A percentile compares a stretch with the other conserved stretches of the same genome.
These are phyloP conservation scores for Synergus itoensis DNA, from an alignment of 2,888 invertebrate genomes.

Conservation along the genomic window DNA sequence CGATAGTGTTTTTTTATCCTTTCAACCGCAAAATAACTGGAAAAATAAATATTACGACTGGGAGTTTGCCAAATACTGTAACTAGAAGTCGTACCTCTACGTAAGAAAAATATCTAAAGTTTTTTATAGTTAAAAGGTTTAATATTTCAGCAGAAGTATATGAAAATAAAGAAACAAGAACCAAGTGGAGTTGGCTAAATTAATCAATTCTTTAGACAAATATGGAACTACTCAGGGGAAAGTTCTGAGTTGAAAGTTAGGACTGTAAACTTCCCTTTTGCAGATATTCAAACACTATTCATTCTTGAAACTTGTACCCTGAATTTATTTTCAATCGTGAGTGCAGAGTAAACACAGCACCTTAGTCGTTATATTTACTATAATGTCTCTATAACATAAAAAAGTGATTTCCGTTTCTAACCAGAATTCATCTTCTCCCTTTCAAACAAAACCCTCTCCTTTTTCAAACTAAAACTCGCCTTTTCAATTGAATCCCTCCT, in stretches of 20 bases:
- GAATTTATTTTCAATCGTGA: slow-evolving; percentile 59
- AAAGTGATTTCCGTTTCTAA: no score
- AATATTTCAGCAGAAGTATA: not conserved
- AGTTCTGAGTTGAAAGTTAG: slow-evolving; percentile 64
- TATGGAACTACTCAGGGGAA: not conserved
- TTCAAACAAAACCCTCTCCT: no score
- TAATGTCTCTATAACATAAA: not conserved
- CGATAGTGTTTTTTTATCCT: not conserved
- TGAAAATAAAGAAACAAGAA: not conserved
- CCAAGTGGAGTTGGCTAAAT: not conserved
- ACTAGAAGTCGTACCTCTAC: not conserved
- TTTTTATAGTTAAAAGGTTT: not conserved
- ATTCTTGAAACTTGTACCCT: slow-evolving; percentile 58
- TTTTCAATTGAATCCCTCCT: no score
- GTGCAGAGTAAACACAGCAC: not conserved
- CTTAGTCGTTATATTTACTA: not conserved
- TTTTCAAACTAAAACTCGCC: no score
- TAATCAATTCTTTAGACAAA: slow-evolving; percentile 1
- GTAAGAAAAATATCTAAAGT: not conserved
- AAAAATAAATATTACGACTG: not conserved
- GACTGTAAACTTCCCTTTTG: slow-evolving; percentile 69
- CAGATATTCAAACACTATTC: slow-evolving; percentile 69
- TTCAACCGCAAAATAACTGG: not conserved
- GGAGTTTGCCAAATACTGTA: not conserved
- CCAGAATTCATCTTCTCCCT: no score